These are phyloP conservation scores for Pterostichus madidus DNA, from an alignment of 2,888 invertebrate genomes.

Conservation along the genomic window DNA sequence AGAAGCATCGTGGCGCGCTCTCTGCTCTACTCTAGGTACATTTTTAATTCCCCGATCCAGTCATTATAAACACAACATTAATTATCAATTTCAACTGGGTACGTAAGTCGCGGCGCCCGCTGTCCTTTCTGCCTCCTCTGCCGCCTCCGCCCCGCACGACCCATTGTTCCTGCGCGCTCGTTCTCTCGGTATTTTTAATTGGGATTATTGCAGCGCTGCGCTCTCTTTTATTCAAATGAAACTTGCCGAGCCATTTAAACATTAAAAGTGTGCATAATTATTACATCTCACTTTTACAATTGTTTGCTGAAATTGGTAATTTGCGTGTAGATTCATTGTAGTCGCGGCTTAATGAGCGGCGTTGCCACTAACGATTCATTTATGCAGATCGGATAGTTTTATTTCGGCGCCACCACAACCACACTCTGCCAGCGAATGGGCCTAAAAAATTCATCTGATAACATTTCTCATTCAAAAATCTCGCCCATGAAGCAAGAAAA, in stretches of 20 bases:
- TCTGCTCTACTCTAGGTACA: slow-evolving; percentile 75
- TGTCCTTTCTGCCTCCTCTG: slow-evolving; percentile 35
- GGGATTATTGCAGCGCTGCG: slow-evolving; percentile 76
- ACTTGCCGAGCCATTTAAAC: slow-evolving; percentile 72
- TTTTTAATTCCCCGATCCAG: slow-evolving; percentile 77
- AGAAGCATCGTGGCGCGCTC: slow-evolving; percentile 59
- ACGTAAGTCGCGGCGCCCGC: slow-evolving; percentile 73
- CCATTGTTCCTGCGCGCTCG: slow-evolving; percentile 66
- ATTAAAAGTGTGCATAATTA: slow-evolving; percentile 78
- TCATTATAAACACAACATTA: slow-evolving; percentile 78
- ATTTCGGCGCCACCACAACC: slow-evolving; percentile 49
- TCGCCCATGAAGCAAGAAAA: slow-evolving; percentile 7
- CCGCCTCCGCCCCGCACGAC: no score
- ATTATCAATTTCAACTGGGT: slow-evolving; percentile 77
- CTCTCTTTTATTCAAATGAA: slow-evolving; percentile 67
- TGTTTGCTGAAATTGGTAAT: slow-evolving; percentile 77
- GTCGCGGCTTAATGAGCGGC: slow-evolving; percentile 75
- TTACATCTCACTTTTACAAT: slow-evolving; percentile 74
- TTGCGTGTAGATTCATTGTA: slow-evolving; percentile 77
- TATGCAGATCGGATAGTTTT: slow-evolving; percentile 66
- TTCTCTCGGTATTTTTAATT: slow-evolving; percentile 76
- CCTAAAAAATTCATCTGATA: slow-evolving; percentile 50
- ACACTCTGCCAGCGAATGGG: neutral
- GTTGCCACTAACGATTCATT: slow-evolving; percentile 64
- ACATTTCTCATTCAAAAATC: slow-evolving; percentile 44